Percentiles rank a stretch among this genome's conserved stretches.
These are phyloP conservation scores for Acrocephalus scirpaceus DNA, from an alignment of 2,797 vertebrate genomes.

Conservation along the genomic window DNA sequence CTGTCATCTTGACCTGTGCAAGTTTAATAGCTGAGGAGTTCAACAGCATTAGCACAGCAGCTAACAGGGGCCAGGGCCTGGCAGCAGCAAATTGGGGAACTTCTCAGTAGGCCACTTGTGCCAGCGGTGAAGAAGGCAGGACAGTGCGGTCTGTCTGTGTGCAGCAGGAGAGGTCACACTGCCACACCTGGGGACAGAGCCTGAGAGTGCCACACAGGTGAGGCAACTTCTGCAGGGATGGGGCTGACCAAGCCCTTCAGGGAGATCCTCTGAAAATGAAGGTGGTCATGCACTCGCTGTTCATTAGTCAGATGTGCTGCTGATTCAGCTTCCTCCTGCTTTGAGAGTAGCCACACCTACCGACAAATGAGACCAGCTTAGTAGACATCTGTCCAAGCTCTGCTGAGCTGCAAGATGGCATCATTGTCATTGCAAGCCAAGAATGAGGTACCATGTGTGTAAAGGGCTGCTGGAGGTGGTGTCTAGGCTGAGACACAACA, in stretches of 20 bases:
- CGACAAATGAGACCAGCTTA: neutral
- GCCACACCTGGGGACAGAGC: neutral
- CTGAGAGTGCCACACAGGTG: neutral
- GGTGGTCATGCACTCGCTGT: neutral
- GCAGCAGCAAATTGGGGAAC: neutral
- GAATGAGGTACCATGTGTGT: neutral
- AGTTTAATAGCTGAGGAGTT: conserved; percentile 23
- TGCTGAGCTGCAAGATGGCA: neutral
- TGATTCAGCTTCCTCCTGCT: neutral
- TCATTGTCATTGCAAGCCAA: neutral
- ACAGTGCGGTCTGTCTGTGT: neutral
- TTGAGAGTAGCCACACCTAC: neutral
- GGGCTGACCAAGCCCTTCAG: neutral
- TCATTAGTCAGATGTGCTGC: neutral
- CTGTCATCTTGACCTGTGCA: conserved; percentile 29
- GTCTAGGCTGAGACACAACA: neutral
- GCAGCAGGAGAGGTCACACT: neutral
- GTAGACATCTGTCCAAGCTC: neutral
- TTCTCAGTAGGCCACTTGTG: neutral
- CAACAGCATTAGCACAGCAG: neutral
- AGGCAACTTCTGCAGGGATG: neutral
- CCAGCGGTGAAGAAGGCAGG: neutral
- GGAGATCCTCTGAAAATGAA: neutral
- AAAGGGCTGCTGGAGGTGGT: neutral
- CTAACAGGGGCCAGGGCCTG: neutral